These are phyloP conservation scores for Netelia fuscicornis DNA, from an alignment of 2,888 invertebrate species.

Conservation along the genomic window DNA sequence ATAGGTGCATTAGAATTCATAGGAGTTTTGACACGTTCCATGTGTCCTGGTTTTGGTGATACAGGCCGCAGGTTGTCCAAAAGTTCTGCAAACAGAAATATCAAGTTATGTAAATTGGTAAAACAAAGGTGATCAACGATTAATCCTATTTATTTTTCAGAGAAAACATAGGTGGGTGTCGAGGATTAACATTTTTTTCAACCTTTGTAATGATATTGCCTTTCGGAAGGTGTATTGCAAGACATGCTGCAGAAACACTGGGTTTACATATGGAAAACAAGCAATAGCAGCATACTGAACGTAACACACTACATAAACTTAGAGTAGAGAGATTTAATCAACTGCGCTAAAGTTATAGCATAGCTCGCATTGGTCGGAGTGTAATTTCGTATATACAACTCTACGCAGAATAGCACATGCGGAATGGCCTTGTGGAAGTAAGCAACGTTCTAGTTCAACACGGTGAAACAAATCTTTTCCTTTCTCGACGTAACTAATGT, in stretches of 20 bases:
- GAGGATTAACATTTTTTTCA: neutral
- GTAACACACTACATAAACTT: neutral
- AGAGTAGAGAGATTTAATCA: neutral
- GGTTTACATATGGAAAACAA: neutral
- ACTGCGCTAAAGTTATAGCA: neutral
- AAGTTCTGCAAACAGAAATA: slow-evolving; percentile 87
- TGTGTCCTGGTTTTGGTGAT: slow-evolving; percentile 92
- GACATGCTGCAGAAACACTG: neutral
- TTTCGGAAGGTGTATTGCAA: neutral
- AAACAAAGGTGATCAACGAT: neutral
- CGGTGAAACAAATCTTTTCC: too few relatives aligned
- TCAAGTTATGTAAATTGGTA: neutral
- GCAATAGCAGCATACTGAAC: neutral
- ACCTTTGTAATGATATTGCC: neutral
- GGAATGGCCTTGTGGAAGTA: neutral
- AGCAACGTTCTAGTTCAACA: neutral
- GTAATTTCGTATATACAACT: slow-evolving; percentile 10
- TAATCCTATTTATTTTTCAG: neutral
- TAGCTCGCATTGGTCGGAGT: neutral
- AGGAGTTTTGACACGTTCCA: slow-evolving; percentile 88
- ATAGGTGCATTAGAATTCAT: slow-evolving; percentile 82
- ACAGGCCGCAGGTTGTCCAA: slow-evolving; percentile 93
- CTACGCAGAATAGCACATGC: neutral
- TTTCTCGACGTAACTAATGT: too few relatives aligned
- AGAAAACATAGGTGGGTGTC: neutral